These are phyloP conservation scores for Zonotrichia albicollis DNA, from an alignment of 2,797 vertebrate genomes.

Conservation along the genomic window DNA sequence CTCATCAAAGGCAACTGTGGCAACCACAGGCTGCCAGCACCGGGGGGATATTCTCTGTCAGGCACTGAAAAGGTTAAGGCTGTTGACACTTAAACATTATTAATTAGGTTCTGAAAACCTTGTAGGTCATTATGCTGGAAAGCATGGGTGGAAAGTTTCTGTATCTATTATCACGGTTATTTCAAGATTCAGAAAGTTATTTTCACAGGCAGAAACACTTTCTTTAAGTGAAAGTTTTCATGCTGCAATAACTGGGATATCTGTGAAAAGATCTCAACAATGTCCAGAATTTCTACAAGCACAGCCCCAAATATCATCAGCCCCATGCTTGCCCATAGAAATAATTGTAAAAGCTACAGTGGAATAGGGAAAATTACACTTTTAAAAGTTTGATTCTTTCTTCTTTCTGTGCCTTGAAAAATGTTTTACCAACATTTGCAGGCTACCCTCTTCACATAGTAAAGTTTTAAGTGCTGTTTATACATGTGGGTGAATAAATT, in stretches of 20 bases:
- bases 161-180: neutral
- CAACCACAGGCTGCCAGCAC: neutral
- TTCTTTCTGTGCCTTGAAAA: neutral
- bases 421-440: neutral
- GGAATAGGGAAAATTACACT: neutral
- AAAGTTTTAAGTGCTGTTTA: neutral
- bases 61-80: neutral
- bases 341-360: neutral
- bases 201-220: neutral
- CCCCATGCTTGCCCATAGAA: neutral
- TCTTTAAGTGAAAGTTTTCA: neutral
- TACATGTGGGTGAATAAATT: neutral
- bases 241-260: neutral
- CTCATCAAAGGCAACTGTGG: neutral
- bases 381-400: neutral
- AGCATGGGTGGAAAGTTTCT: neutral
- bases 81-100: neutral
- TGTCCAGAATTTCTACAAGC: neutral
- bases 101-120: neutral
- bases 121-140: neutral
- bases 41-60: neutral
- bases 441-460: neutral
- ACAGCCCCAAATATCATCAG: neutral
- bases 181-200: neutral
- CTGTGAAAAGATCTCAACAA: neutral